Base-by-base conservation (phyloP, 2,888 invertebrate species). In the Laothoe populi region DNA sequence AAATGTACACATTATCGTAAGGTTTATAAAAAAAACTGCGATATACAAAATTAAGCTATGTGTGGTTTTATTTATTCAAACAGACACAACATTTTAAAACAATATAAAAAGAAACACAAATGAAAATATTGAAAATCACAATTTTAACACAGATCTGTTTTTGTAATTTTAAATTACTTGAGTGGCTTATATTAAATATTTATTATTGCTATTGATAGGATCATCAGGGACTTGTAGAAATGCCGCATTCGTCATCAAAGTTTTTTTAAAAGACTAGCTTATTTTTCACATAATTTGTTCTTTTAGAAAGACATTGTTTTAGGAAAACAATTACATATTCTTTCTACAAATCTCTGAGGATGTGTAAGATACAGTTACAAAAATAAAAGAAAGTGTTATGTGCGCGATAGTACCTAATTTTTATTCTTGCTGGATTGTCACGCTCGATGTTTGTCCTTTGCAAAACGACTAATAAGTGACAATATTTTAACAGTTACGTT, bases 361-460 rank as follows among this genome's bases (percentile, higher is more conserved):
- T 35, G 31, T 1, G 31, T 11, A 11, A n/a, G 19, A 4, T 59
- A 63, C 53, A 80, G 82, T 68, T 73, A 53, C 8, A 49, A 49
- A 49, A 31, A 0, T 1, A 53, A 19, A 16, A 1, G 19, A 4
- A 49, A 49, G 31, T 19, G 31, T 53, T 53, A 19, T 19, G 53
- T 35, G 31, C 11, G 35, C 44, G 78, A 72, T 62, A 73, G 87
- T 87, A 86, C 76, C 64, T 21, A 59, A 67, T 86, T 88, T 88
- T 88, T 88, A 80, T 82, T 88, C 79, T 81, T 83, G 78, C 74
- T 75, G 75, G 75, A 74, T 72, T 77, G 81, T 80, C 82, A 78
- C 78, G 77, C 74, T 75, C 77, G 67, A 67, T 83, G 80, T 83
- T 85, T 81, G 80, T 75, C 70, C 71, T 75, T 72, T 74, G 76